Evolutionary conservation across 1,140 invertebrate species (phyloP), one percentile per base, ranked within the genome.

Genomic region (Radopholus similis): DNA sequence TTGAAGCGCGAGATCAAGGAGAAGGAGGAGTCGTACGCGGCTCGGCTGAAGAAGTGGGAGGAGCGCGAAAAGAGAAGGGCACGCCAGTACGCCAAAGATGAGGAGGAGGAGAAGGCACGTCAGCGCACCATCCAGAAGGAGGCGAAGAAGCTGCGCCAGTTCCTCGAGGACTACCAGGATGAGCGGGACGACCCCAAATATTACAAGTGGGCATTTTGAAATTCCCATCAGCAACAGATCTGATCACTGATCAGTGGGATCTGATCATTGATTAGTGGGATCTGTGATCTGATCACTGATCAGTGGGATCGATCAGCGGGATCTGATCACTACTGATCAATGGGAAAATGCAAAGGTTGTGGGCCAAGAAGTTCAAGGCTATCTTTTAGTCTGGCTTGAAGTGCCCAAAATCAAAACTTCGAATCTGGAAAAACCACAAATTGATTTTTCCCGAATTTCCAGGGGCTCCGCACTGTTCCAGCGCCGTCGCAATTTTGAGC

Each of bases 131-230:
- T 66, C 55, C 38, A 70, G 35, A 47, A 54, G 68, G 93, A 97
- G 85, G 93, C 92, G 0, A 91, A 92, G 84, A 87, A 91, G 42
- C 86, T 98, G 13, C 94, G 95, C 83, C 92, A 97, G 85, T 97
- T 97, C 83, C 86, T 97, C 9, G 94, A 98, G 84, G 95, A 97
- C 84, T 98, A 98, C 83, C 93, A 97, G 83, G 95, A 98, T 83
- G 92, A 97, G 84, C 86, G 92, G 54, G 93, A 97, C 84, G 95
- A 97, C 83, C 87, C 90, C 30, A 96, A 96, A 83, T 97, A 92
- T 86, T 97, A 96, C 85, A 94, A 92, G 89, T 89, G 83, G 85
- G 84, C 40, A 26, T 34, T 8, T 55, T n/a, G n/a, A n/a, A n/a
- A n/a, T n/a, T n/a, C n/a, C 21, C 40, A 42, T 42, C 40, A 15